A percentile compares a stretch with the other conserved stretches of the same genome.
phyloP scores from a whole-genome alignment of 2,888 invertebrate species.

The Agrenia bidenticulata region DNA sequence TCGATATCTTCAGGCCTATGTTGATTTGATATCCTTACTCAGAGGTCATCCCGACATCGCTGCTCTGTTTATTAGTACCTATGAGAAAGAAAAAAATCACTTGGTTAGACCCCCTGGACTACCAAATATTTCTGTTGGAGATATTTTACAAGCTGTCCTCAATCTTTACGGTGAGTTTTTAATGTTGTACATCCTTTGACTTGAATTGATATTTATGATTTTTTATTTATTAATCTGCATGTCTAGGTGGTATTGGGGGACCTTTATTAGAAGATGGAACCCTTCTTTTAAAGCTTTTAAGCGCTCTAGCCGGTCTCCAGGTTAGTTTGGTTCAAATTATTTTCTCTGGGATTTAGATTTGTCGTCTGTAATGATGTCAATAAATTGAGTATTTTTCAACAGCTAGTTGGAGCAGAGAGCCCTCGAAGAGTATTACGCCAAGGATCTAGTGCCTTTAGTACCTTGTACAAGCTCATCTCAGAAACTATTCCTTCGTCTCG shows the following conservation, averaged over 20 bases:
- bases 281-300: conserved; percentile 47
- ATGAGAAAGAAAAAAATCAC: conserved; percentile 45
- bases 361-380: too few relatives aligned
- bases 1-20: conserved; percentile 44
- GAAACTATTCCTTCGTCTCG: conserved; percentile 89
- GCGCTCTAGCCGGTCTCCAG: conserved; percentile 47
- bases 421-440: conserved; percentile 70
- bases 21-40: conserved; percentile 45
- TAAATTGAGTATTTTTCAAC: background rate
- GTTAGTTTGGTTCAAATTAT: too few relatives aligned
- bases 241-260: conserved; percentile 48
- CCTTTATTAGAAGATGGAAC: conserved; percentile 50
- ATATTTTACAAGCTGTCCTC: conserved; percentile 48
- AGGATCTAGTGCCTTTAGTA: conserved; percentile 82
- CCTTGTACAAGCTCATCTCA: conserved; percentile 81
- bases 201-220: background rate
- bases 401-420: conserved; percentile 49
- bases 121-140: conserved; percentile 39
- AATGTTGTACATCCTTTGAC: background rate
- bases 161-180: conserved; percentile 47
- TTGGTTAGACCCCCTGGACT: conserved; percentile 28
- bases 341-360: too few relatives aligned
- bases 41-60: conserved; percentile 50
- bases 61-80: conserved; percentile 46
- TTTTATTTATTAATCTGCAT: too few relatives aligned